A percentile compares a stretch with the other conserved stretches of the same genome.
These are phyloP conservation scores for Hartigia nigra DNA, from an alignment of 2,888 invertebrate species.

Conservation along the genomic window DNA sequence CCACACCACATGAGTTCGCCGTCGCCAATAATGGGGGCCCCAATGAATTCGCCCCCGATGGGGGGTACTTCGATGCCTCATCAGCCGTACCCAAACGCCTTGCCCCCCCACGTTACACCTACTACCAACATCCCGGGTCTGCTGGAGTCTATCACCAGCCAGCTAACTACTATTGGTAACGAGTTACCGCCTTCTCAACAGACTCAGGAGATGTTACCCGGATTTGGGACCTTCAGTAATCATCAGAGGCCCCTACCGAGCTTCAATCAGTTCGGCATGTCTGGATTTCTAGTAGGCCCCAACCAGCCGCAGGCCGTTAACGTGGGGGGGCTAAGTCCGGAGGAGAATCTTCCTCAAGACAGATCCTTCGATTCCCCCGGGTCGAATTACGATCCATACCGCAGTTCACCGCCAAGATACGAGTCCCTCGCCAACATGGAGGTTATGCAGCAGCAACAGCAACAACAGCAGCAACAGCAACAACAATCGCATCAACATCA, in stretches of 20 bases:
- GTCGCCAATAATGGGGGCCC: conserved; percentile 66
- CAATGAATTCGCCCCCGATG: conserved; percentile 60
- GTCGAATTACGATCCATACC: conserved; percentile 44
- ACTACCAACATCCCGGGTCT: conserved; percentile 68
- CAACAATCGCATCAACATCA: conserved; percentile 26
- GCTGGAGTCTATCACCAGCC: conserved; percentile 65
- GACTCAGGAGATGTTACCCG: conserved; percentile 48
- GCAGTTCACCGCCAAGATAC: conserved; percentile 47
- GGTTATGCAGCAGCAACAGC: conserved; percentile 35
- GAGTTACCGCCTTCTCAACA: conserved; percentile 69
- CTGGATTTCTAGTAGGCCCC: conserved; percentile 70
- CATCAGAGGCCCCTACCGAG: conserved; percentile 71
- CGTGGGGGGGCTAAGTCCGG: conserved; percentile 82
- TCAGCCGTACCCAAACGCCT: conserved; percentile 83
- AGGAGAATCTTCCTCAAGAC: conserved; percentile 69
- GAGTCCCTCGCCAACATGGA: conserved; percentile 44
- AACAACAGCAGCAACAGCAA: conserved; percentile 21
- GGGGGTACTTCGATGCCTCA: conserved; percentile 64
- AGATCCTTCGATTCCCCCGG: conserved; percentile 60
- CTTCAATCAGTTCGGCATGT: conserved; percentile 73
- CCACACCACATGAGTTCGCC: conserved; percentile 63
- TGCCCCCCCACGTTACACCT: conserved; percentile 87
- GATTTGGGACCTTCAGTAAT: conserved; percentile 57
- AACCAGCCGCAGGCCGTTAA: conserved; percentile 73
- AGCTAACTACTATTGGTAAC: conserved; percentile 85